phyloP scores from a whole-genome alignment of 2,797 vertebrate species.

The Acanthis flammea region DNA sequence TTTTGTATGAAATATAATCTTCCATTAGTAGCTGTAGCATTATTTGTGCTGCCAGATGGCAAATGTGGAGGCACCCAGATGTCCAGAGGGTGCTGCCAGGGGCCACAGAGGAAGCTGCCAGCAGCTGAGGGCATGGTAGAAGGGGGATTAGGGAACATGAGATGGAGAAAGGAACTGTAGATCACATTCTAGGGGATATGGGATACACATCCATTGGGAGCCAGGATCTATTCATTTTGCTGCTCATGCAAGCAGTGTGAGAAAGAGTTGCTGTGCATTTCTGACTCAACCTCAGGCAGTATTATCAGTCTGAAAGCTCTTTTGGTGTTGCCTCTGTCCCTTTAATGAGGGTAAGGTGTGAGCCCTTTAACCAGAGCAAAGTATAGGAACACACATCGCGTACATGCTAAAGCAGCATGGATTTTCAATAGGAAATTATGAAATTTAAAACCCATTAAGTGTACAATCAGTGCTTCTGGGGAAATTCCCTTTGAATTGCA shows the following conservation, averaged over 20 bases:
- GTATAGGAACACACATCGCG: fast-evolving
- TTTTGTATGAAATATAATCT: not conserved
- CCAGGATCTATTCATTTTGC: not conserved
- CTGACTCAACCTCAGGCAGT: not conserved
- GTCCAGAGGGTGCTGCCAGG: not conserved
- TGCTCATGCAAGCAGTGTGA: not conserved
- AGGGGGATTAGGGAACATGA: not conserved
- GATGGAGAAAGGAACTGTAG: not conserved
- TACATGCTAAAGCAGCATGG: not conserved
- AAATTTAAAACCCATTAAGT: not conserved
- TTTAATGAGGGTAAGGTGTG: not conserved
- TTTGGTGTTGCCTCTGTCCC: not conserved
- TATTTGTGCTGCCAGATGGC: not conserved
- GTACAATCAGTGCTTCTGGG: fast-evolving
- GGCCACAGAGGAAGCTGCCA: not conserved
- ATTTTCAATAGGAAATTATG: not conserved
- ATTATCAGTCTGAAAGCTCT: not conserved
- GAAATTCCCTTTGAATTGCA: not conserved
- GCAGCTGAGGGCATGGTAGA: not conserved
- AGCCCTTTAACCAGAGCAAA: not conserved
- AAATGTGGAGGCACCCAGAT: not conserved
- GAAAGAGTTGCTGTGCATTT: not conserved
- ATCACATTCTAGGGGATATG: fast-evolving
- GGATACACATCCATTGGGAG: not conserved
- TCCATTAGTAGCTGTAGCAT: not conserved